Base-by-base conservation (phyloP, 2,888 invertebrate genomes). In the Acanthosepion pharaonis region DNA sequence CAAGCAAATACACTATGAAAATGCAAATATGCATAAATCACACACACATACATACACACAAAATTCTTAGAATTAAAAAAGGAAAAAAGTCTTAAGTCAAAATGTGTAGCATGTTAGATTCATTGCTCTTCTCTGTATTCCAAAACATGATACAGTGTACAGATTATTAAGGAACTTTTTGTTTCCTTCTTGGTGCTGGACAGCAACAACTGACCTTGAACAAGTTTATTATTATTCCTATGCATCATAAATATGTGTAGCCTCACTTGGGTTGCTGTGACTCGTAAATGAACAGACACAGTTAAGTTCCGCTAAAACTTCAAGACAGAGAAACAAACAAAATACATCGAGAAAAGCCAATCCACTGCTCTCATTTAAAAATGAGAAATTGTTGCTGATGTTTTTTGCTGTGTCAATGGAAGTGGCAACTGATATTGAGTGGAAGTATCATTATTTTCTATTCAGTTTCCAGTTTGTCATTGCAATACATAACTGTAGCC, bases 151-250 rank as follows among this genome's bases (percentile, higher is more conserved):
- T n/a, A 18, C 33, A 33, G 78, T 42, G 42, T 42, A 42, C 42
- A 42, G 42, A 42, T 42, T 42, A n/a, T 23, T 78, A 15, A 78
- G n/a, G n/a, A 78, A 78, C 78, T 33, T 78, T 28, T 78, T n/a
- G 78, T 78, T 33, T 78, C 78, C n/a, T 78, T 78, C n/a, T n/a
- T 78, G 78, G 78, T 78, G 78, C 78, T 78, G n/a, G 78, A 78
- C 78, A 33, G n/a, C 78, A 78, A 78, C 78, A 78, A 78, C 78
- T 78, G 78, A 78, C 78, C 78, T 78, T 78, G 18, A 78, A 78
- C n/a, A 78, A n/a, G n/a, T 78, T 78, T 59, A 59, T 59, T 23
- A 59, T 59, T 23, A 59, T 59, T 59, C 59, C 20, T 18, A 59
- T 59, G n/a, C 78, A 78, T n/a, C 23, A n/a, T n/a, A 59, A 15